phyloP scores from a whole-genome alignment of 2,888 invertebrate species.

The Beris morrisii region DNA sequence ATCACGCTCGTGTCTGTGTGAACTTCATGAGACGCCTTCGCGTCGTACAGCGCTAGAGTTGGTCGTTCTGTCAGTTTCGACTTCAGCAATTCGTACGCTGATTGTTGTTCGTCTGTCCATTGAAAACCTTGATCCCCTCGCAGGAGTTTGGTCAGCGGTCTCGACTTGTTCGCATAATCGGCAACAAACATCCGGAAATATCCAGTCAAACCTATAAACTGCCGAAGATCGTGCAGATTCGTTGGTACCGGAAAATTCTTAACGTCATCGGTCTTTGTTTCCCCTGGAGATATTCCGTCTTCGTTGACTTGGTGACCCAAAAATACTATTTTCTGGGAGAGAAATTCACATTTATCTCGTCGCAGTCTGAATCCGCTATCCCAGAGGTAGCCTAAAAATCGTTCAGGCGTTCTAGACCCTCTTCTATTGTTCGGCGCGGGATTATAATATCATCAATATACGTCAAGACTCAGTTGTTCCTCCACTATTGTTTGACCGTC shows the following conservation, averaged over 20 bases:
- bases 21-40: not conserved
- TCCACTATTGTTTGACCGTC: too few species aligned
- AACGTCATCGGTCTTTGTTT: conserved; percentile 43
- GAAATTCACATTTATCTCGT: conserved; percentile 45
- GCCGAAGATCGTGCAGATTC: conserved; percentile 43
- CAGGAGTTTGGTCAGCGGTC: not conserved
- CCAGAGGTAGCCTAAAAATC: conserved; percentile 41
- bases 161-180: conserved; percentile 39
- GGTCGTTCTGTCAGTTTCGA: not conserved
- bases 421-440: conserved; percentile 32
- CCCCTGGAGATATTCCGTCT: conserved; percentile 44
- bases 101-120: not conserved
- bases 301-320: conserved; percentile 46
- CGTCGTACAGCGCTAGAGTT: not conserved
- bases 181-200: conserved; percentile 44
- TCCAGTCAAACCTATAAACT: conserved; percentile 45
- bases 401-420: conserved; percentile 42
- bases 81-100: not conserved
- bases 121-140: not conserved
- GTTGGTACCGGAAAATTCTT: conserved; percentile 44
- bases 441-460: conserved; percentile 44
- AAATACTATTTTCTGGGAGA: conserved; percentile 43
- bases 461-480: conserved; percentile 39
- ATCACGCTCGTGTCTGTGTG: not conserved
- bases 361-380: conserved; percentile 45